Evolutionary conservation across 2,888 invertebrate genomes (phyloP), one percentile per base, ranked within the genome.

Genomic region (Dynastes tityus): DNA sequence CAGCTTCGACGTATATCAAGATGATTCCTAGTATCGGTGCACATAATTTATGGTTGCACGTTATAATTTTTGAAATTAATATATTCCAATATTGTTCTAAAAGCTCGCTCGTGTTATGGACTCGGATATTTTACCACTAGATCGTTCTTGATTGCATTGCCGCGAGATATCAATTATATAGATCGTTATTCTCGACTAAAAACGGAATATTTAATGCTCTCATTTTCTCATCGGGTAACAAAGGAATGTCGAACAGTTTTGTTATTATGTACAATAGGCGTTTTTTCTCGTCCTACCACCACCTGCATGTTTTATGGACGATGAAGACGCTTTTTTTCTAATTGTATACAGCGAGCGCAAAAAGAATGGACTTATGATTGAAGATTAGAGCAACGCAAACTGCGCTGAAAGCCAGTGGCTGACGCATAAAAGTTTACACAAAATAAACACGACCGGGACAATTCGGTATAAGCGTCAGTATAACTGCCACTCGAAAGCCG

Each of bases 121-220:
- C 87, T 87, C 87, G 87, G 87, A 88, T 88, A 88, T 87, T 88
- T 87, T 87, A 87, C 87, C 86, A 86, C 86, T 87, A 87, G 87
- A 88, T 88, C 85, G 87, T 82, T 86, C 85, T 86, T 87, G 88
- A 88, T 88, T 88, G 87, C 87, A 86, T 84, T 84, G 89, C 89
- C 89, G 82, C 85, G 84, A 88, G 89, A 88, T 87, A 88, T 88
- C 88, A 89, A 89, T 88, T 89, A 89, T 87, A 88, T 88, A 88
- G 88, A 88, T 88, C 87, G 88, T 87, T 87, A 87, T 88, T 88
- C 87, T 85, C 84, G 85, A 85, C 86, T 86, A 87, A 87, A 87
- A 87, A 87, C 87, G 85, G 88, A 88, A 88, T 88, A 88, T 85
- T 86, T 87, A 88, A 88, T 88, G 87, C 84, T 84, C 83, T 84